Conservation (phyloP, 1,140 invertebrate genomes). For the Potamilus streckersoni region DNA sequence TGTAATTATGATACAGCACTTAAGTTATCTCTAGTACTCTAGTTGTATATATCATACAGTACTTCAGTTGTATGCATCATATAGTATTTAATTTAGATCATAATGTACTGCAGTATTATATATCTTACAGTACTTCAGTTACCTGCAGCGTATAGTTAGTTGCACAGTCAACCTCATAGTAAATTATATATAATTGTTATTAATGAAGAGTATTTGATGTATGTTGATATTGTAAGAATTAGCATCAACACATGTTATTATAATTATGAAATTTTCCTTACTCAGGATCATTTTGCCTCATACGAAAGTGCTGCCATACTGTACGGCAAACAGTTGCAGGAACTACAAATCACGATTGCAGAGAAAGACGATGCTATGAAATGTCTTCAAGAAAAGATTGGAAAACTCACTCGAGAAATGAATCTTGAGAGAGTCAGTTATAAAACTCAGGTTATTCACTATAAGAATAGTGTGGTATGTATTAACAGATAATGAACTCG, state of each 20-base stretch:
- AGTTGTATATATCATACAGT: too few species aligned
- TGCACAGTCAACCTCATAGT: too few species aligned
- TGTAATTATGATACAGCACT: too few species aligned
- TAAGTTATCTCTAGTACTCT: too few species aligned
- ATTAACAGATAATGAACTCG: not conserved
- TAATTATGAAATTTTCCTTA: not conserved
- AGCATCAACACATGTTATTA: not conserved
- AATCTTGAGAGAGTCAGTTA: conserved; percentile 23
- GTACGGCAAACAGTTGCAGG: conserved; percentile 26
- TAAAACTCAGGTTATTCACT: conserved; percentile 21
- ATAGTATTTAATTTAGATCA: too few species aligned
- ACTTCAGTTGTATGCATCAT: too few species aligned
- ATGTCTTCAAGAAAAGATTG: conserved; percentile 20
- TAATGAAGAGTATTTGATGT: too few species aligned
- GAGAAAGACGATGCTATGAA: conserved; percentile 31
- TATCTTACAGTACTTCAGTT: too few species aligned
- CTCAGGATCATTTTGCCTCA: conserved; percentile 40
- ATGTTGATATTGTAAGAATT: too few species aligned
- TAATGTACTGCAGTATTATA: too few species aligned
- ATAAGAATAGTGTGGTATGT: conserved; percentile 29
- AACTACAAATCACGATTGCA: conserved; percentile 25
- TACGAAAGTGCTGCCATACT: conserved; percentile 28
- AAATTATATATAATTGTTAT: too few species aligned
- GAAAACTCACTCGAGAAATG: conserved; percentile 22
- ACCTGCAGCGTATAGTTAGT: too few species aligned